Conservation (phyloP, 2,113 vertebrate genomes). For the Leptobrachium leishanense region DNA sequence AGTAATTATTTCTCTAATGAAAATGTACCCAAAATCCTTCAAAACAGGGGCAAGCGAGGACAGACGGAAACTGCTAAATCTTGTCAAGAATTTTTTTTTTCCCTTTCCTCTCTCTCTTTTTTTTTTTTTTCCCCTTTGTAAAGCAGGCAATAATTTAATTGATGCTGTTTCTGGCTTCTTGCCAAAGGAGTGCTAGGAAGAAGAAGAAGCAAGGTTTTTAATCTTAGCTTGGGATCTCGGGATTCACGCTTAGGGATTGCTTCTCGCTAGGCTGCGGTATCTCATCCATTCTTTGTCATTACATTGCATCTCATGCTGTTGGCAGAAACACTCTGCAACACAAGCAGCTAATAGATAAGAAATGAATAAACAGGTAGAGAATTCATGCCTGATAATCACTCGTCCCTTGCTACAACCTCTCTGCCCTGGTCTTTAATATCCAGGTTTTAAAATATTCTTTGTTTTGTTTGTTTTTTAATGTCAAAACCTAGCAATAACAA, state of each 20-base stretch:
- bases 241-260: background rate
- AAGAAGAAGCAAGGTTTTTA: constrained; percentile 9
- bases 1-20: constrained; percentile 42
- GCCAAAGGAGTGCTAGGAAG: constrained; percentile 15
- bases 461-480: too few species aligned
- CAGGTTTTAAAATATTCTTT: too few species aligned
- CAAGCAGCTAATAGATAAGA: constrained; percentile 12
- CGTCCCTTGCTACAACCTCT: too few species aligned
- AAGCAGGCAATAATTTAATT: constrained; percentile 42
- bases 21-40: constrained; percentile 39
- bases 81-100: constrained; percentile 32
- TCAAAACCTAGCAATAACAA: too few species aligned
- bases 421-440: too few species aligned
- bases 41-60: constrained; percentile 27
- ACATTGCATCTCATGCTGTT: constrained; percentile 23
- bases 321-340: constrained; percentile 15
- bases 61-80: constrained; percentile 35
- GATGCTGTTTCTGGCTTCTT: constrained; percentile 38
- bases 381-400: too few species aligned
- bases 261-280: background rate
- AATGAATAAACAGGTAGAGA: background rate
- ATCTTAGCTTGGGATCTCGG: constrained; percentile 33
- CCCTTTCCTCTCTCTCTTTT: too few species aligned
- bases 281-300: constrained; percentile 18
- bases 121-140: constrained; percentile 11